Evolutionary conservation across 1,140 invertebrate species (phyloP), one percentile per base, ranked within the genome.

Genomic region (Polyergus mexicanus): DNA sequence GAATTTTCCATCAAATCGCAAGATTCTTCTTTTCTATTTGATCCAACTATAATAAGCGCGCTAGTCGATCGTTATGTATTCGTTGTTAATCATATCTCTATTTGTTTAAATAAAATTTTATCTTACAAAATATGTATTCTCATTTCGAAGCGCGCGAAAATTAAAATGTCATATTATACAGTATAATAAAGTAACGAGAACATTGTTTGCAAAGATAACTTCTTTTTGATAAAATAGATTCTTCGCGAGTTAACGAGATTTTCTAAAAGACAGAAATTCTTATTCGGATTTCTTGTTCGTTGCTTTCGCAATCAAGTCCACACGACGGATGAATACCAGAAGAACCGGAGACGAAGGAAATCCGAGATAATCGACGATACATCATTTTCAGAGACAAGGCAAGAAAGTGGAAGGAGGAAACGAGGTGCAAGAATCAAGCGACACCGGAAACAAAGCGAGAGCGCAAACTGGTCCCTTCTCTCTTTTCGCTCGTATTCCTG

Each of bases 331-430:
- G 11, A 66, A 62, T 72, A 85, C 58, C 41, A 62, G 77, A 77
- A 77, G 68, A 85, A 88, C 78, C 78, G 28, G 65, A 44, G 41
- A 85, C 68, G 75, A 85, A 69, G 58, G 28, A 58, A 72, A 44
- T 72, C 35, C 22, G 10, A 72, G 35, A 81, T 44, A 69, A 58
- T 72, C 51, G 38, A 51, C 22, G 35, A 80, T 41, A 47, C 65
- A 58, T 19, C 62, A 44, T 58, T 81, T 81, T 72, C 19, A 32
- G 22, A 68, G 62, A 41, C 47, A 16, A 32, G 51, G 71, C 66
- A 11, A 58, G 78, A 81, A 66, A 51, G 19, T 47, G 13, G 25
- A 32, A 66, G 66, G 35, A 56, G 77, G 32, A 71, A 56, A 25
- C 51, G 51, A 81, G 47, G 22, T n/a, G 51, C 51, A 66, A 74